Evolutionary conservation across 30 jellyfish, hydroid and myxozoan species (phyloP), one percentile per base, ranked within the genome.

Genomic region (Aurelia aurita complex sp. Pacific): DNA sequence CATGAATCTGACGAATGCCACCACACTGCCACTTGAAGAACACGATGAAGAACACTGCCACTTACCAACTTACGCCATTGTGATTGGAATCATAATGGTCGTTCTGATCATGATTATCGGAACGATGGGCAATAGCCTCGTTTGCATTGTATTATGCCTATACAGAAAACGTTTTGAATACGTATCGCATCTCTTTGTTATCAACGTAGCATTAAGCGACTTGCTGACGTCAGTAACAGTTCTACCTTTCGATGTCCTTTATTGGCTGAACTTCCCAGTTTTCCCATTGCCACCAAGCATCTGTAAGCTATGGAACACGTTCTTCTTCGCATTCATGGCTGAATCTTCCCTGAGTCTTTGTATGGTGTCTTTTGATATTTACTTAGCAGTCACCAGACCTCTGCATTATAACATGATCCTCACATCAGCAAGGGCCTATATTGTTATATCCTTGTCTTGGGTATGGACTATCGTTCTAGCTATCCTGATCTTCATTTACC

Each of bases 251-350:
- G 96, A 87, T 66, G 51, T 87, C 63, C 15, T 78, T 5, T 87
- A 87, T 67, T 87, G 89, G 88, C 73, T 74, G 42, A 55, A 69
- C 55, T 87, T 87, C 38, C 96, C 96, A 17, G 85, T 79, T 8
- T 87, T 67, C 64, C 87, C 90, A 40, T 75, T 76, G 18, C 40
- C 86, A 8, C 89, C 96, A 55, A 63, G 43, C 46, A 10, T 77
- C 40, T 76, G 90, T 59, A 84, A 79, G 15, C 54, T 87, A 52
- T 87, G 96, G 96, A 87, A 87, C 69, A 81, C 96, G 16, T 79
- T 87, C 11, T 87, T 76, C 76, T 87, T 77, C 74, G 35, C 88
- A 35, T 73, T 87, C 73, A 69, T 77, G 1, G 76, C 96, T 43
- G 73, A 85, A 43, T 87, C 96, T 7, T 69, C 89, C 12, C 29